Conservation (phyloP, 1,140 invertebrate genomes). For the Musca vetustissima region DNA sequence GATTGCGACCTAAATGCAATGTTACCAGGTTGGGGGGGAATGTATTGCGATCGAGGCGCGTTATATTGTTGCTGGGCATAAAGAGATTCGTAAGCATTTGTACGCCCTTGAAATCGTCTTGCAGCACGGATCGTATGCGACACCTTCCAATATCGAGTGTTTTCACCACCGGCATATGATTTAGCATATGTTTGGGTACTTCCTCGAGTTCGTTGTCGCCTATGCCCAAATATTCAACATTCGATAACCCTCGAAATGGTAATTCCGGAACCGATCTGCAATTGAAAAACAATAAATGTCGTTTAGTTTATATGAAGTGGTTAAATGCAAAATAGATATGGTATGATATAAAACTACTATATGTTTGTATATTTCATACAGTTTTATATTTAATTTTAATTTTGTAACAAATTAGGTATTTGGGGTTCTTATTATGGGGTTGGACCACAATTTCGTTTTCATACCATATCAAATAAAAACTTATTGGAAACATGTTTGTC, state of each 20-base stretch:
- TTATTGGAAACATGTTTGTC: too few relatives aligned
- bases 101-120: constrained; percentile 69
- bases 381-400: too few relatives aligned
- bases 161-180: constrained; percentile 69
- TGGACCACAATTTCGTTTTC: too few relatives aligned
- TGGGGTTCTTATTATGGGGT: too few relatives aligned
- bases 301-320: too few relatives aligned
- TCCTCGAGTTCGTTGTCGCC: constrained; percentile 71
- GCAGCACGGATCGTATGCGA: constrained; percentile 64
- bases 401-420: too few relatives aligned
- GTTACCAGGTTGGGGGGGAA: constrained; percentile 66
- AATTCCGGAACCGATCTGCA: constrained; percentile 67
- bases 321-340: too few relatives aligned
- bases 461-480: too few relatives aligned
- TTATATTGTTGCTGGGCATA: constrained; percentile 71
- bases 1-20: constrained; percentile 72
- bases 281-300: background rate
- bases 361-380: too few relatives aligned
- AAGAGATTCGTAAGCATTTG: constrained; percentile 68
- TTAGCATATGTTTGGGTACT: constrained; percentile 70
- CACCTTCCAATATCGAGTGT: constrained; percentile 74
- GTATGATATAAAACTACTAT: too few relatives aligned
- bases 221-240: constrained; percentile 71
- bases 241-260: constrained; percentile 69
- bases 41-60: constrained; percentile 66